Evolutionary conservation across 1,140 invertebrate species (phyloP), one percentile per base, ranked within the genome.

Genomic region (Bicyclus anynana): DNA sequence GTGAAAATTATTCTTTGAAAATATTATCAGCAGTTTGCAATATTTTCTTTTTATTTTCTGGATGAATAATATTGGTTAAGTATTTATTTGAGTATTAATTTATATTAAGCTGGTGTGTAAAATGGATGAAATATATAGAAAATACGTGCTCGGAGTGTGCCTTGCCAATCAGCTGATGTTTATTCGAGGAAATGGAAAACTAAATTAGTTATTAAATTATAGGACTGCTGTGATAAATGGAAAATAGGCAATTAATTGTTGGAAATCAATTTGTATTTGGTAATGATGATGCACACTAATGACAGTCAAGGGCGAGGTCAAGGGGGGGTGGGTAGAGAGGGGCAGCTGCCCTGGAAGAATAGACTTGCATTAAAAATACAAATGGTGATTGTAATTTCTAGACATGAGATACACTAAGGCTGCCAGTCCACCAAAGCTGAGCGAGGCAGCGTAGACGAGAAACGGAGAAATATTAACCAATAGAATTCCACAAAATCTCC

Each of bases 221-320:
- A 74, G 66, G 69, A 62, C 67, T 56, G 71, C 74, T 81, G 78
- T 81, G 78, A 81, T 81, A 59, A 60, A 62, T 40, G 53, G 53
- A 49, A 54, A 44, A 51, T 62, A 62, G 61, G 58, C 48, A 68
- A 26, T 63, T 57, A 63, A 65, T 70, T 67, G 62, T 55, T 56
- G 21, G 35, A 50, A 49, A 59, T 21, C 14, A 51, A 51, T 67
- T 62, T 65, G 35, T 60, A 65, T 57, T 55, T 48, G 18, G 54
- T 44, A 38, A 53, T 16, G 2, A 20, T 57, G 55, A 57, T 53
- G 63, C 63, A 71, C 65, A 67, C 63, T 49, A 46, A n/a, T n/a
- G n/a, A n/a, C n/a, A n/a, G n/a, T n/a, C n/a, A n/a, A n/a, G n/a
- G n/a, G n/a, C n/a, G n/a, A n/a, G n/a, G n/a, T n/a, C n/a, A n/a